Evolutionary conservation across 1,140 invertebrate genomes (phyloP), one percentile per base, ranked within the genome.

Genomic region (Drosophila pallidifrons): DNA sequence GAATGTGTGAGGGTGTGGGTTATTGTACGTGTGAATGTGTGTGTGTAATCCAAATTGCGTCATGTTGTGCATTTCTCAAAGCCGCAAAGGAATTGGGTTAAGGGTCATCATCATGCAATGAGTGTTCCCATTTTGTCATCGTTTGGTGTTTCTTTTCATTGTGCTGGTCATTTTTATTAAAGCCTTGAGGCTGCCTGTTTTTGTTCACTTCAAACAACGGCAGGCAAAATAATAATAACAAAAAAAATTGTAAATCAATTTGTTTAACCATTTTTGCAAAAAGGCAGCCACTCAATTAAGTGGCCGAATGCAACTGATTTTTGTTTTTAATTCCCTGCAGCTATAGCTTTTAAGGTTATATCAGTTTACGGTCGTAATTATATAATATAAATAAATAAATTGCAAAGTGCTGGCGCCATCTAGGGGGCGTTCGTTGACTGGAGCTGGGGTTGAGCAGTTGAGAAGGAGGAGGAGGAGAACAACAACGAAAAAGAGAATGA

Each of bases 21-120:
- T 20, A 25, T 3, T 60, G 43, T 3, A 8, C 3, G 35, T 43
- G 16, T 11, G 25, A 10, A 16, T 60, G 28, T 8, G 10, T 15
- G 35, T 59, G 52, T 45, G 13, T 41, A 69, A 49, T 46, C 51
- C 57, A 82, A 82, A 87, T 82, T 88, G 82, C 82, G 68, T 79
- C 83, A 80, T 82, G 76, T 88, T 88, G 79, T 82, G 77, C 54
- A 65, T 73, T 79, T 82, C 76, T 82, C 82, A 87, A 35, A 64
- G 52, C 58, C 15, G 25, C 35, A 51, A 58, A 38, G 66, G 66
- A 70, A 70, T 61, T 60, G 69, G 69, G 83, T 79, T 79, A 87
- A 88, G 82, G 79, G 83, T 86, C 82, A 81, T 35, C 82, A 80
- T 35, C 67, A 38, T 51, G 59, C 41, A 41, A 30, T 30, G 32